Evolutionary conservation across 1,140 invertebrate genomes (phyloP), one percentile per base, ranked within the genome.

Genomic region (Drosophila saltans): DNA sequence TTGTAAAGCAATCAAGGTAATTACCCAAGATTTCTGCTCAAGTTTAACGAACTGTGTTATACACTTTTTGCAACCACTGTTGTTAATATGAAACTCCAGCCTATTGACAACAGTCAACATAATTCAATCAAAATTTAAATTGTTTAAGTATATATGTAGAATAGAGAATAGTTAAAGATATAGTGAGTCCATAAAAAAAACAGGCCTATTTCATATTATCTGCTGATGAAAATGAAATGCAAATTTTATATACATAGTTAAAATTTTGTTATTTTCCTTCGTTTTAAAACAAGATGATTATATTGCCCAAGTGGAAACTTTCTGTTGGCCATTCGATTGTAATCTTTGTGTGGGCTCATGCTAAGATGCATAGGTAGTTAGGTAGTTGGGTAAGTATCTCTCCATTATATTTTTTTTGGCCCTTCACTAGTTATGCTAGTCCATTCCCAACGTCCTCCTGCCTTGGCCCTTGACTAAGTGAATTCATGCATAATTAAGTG

Each of bases 401-500:
- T 10, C 45, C 21, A 26, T 52, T 52, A 48, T 48, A 10, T 39
- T 58, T 52, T 52, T 36, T 11, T 3, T 24, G 1, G 28, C 2
- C 36, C 9, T 66, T 61, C 24, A 43, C 21, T 52, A 52, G 21
- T 52, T 52, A n/a, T 43, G 41, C 41, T 24, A 7, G 33, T 36
- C 52, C 21, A 56, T 33, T 57, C 33, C 3, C 3, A 36, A 36
- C 2, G 33, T 36, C 4, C 28, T 57, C 4, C 28, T 57, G 10
- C 7, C 28, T 10, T 24, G 67, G 36, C 24, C 21, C 48, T 36
- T 33, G 33, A 33, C 72, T 71, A 70, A 78, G 75, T 75, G 70
- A 78, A 75, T 71, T 78, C 75, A 75, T 78, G 72, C 75, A 78
- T 78, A 78, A 78, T 78, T 78, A 75, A 78, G 64, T 52, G 62